Evolutionary conservation across 2,113 vertebrate species (phyloP).

Genomic region (Bostrychus sinensis): DNA sequence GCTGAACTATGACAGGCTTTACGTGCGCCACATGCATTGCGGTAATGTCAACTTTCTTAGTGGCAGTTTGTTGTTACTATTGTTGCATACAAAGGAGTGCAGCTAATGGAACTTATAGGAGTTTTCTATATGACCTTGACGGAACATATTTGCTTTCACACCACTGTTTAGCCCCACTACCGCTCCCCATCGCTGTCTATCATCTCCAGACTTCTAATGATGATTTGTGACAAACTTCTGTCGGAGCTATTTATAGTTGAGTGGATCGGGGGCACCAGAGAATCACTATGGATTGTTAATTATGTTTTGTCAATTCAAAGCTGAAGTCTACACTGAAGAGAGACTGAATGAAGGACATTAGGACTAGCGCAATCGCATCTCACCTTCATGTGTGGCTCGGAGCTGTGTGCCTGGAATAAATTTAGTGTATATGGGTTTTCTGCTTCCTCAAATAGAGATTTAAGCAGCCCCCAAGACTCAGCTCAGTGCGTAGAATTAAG

Average conservation of each 20-base stretch:
- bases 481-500: not conserved
- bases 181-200: slow-evolving; percentile 2
- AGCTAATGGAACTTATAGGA: not conserved
- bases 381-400: not conserved
- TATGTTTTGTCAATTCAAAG: slow-evolving; percentile 56
- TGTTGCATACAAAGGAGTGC: not conserved
- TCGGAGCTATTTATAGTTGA: slow-evolving; percentile 51
- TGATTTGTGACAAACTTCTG: slow-evolving; percentile 30
- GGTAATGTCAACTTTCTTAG: not conserved
- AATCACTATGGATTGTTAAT: slow-evolving; percentile 37
- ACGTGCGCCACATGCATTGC: too few species aligned
- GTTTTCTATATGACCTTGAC: slow-evolving; percentile 27
- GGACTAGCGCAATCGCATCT: slow-evolving; percentile 12
- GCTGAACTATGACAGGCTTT: too few species aligned
- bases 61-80: not conserved
- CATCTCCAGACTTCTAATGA: slow-evolving; percentile 23
- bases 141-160: slow-evolving; percentile 11
- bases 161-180: slow-evolving; percentile 10
- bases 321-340: slow-evolving; percentile 4
- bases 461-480: too few species aligned
- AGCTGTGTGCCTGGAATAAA: slow-evolving; percentile 2
- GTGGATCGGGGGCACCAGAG: not conserved
- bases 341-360: slow-evolving; percentile 22
- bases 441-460: not conserved
- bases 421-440: not conserved